A percentile compares a stretch with the other conserved stretches of the same genome.
Conservation (phyloP, 2,113 vertebrate genomes). For the Brachionichthys hirsutus region DNA sequence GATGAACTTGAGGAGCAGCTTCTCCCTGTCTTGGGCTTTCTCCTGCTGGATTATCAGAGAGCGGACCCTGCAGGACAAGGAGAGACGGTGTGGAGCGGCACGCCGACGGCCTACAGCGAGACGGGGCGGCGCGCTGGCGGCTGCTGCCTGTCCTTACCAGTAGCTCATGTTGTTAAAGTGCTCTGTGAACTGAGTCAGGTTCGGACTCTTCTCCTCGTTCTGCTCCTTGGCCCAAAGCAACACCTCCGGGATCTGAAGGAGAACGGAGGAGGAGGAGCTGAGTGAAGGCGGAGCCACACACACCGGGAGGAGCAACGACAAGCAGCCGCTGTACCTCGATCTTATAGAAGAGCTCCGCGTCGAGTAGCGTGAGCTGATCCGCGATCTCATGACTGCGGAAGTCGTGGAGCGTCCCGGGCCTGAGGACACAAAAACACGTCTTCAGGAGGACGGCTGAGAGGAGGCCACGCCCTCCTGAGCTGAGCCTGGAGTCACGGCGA, state of each 20-base stretch:
- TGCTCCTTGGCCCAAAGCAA: slow-evolving; percentile 99
- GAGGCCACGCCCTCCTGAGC: too few relatives aligned
- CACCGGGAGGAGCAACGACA: background rate
- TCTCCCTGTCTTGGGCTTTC: slow-evolving; percentile 95
- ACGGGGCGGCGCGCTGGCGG: too few relatives aligned
- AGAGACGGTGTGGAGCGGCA: background rate
- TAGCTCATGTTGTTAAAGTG: slow-evolving; percentile 99
- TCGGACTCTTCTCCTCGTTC: slow-evolving; percentile 99
- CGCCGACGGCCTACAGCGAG: background rate
- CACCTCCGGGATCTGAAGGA: slow-evolving; percentile 92
- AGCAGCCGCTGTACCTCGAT: slow-evolving; percentile 82
- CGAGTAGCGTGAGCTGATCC: slow-evolving; percentile 95
- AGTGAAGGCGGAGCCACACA: background rate
- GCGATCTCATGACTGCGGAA: slow-evolving; percentile 98
- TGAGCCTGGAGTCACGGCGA: too few relatives aligned
- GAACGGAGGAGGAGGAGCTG: background rate
- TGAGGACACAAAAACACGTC: slow-evolving; percentile 53
- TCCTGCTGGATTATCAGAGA: slow-evolving; percentile 98
- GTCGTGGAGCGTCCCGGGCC: slow-evolving; percentile 95
- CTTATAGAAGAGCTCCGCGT: slow-evolving; percentile 97
- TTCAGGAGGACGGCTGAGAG: too few relatives aligned
- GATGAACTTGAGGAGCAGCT: slow-evolving; percentile 97
- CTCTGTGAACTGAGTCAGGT: slow-evolving; percentile 98
- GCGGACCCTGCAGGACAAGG: slow-evolving; percentile 84
- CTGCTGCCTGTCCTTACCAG: slow-evolving; percentile 83